These are phyloP conservation scores for Aspidiotus rigidus DNA, from an alignment of 2,888 invertebrate genomes.

Conservation along the genomic window DNA sequence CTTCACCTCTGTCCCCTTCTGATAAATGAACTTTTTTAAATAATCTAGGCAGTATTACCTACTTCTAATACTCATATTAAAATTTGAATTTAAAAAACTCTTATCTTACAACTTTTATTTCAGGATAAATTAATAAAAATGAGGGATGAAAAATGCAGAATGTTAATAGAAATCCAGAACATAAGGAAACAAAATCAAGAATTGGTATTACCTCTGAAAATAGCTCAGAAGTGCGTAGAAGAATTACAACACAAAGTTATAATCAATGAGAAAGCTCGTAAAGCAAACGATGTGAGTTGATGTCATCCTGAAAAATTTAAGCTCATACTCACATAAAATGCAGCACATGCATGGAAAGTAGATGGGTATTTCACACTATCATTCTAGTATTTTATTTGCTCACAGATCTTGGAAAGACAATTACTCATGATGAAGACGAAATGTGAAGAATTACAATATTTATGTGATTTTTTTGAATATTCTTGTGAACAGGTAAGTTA, in stretches of 20 bases:
- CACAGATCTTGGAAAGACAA: constrained; percentile 6
- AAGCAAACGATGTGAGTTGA: not conserved
- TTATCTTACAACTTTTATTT: constrained; percentile 12
- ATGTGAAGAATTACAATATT: not conserved
- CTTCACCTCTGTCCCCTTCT: too few species aligned
- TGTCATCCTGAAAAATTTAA: not conserved
- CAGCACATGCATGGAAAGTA: not conserved
- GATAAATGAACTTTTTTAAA: too few species aligned
- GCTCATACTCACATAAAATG: not conserved
- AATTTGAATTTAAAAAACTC: not conserved
- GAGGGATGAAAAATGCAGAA: constrained; percentile 68
- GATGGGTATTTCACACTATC: too few species aligned
- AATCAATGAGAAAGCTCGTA: constrained; percentile 69
- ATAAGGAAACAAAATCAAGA: constrained; percentile 63
- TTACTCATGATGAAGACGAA: not conserved
- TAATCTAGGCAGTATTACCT: too few species aligned
- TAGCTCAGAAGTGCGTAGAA: constrained; percentile 57
- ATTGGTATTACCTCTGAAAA: constrained; percentile 61
- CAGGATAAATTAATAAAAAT: constrained; percentile 66
- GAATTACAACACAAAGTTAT: constrained; percentile 65
- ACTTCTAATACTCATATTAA: too few species aligned
- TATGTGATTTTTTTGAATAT: not conserved
- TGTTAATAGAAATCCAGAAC: constrained; percentile 58
- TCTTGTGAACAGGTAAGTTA: constrained; percentile 5
- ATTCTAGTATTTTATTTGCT: not conserved